These are phyloP conservation scores for Eonycteris spelaea DNA, from an alignment of 2,113 vertebrate species.

Conservation along the genomic window DNA sequence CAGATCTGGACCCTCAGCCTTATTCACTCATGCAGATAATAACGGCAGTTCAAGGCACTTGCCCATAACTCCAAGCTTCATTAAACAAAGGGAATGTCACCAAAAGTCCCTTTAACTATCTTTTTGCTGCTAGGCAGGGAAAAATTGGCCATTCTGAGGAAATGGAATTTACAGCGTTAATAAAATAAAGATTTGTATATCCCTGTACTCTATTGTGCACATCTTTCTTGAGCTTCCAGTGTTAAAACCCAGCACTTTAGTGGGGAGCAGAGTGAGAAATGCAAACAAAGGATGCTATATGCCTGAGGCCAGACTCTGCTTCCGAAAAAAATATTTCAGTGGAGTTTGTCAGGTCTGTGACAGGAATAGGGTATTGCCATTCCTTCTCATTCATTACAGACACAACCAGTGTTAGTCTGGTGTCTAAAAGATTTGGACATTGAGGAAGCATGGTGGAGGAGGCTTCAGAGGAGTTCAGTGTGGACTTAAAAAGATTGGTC, in stretches of 20 bases:
- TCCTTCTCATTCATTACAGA: constrained; percentile 30
- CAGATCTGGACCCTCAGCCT: constrained; percentile 82
- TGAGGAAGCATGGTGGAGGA: background rate
- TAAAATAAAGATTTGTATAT: constrained; percentile 63
- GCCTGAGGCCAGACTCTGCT: constrained; percentile 37
- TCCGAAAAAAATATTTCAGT: constrained; percentile 35
- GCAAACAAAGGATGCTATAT: constrained; percentile 16
- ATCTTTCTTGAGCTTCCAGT: background rate
- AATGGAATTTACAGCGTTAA: constrained; percentile 75
- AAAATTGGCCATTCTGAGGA: constrained; percentile 74
- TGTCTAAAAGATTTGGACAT: background rate
- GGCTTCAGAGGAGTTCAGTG: background rate
- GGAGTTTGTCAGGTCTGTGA: background rate
- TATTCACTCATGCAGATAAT: constrained; percentile 89
- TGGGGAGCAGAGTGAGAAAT: background rate
- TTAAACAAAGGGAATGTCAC: constrained; percentile 88
- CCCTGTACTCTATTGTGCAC: background rate
- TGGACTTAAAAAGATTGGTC: background rate
- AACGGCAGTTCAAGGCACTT: constrained; percentile 85
- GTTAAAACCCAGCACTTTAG: background rate
- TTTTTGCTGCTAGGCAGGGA: constrained; percentile 49
- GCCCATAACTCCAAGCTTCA: constrained; percentile 87
- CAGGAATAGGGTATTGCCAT: background rate
- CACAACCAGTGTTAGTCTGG: background rate
- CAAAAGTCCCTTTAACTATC: constrained; percentile 83